A percentile compares a stretch with the other conserved stretches of the same genome.
phyloP scores from a whole-genome alignment of 2,888 invertebrate species.

The Lydus trimaculatus region DNA sequence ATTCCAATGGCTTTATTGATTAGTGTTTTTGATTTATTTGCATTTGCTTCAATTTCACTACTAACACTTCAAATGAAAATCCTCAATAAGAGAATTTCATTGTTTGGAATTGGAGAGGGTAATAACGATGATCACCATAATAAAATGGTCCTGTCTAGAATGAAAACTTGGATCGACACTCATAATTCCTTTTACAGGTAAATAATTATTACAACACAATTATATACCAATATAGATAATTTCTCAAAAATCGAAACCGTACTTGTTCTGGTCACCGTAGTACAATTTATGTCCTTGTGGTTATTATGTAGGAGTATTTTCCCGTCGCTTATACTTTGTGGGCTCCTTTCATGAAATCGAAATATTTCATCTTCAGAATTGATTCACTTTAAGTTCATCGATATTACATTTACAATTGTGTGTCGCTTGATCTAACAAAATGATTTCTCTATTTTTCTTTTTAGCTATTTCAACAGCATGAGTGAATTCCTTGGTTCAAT shows the following conservation, averaged over 20 bases:
- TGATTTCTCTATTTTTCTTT: background rate
- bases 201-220: too few species aligned
- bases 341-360: too few species aligned
- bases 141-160: background rate
- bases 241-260: too few species aligned
- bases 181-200: background rate
- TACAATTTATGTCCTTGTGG: too few species aligned
- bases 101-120: background rate
- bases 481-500: background rate
- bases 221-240: background rate
- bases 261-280: too few species aligned
- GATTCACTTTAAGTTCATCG: too few species aligned
- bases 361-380: too few species aligned
- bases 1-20: background rate
- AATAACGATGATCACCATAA: background rate
- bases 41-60: background rate
- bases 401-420: too few species aligned
- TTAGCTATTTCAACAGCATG: background rate
- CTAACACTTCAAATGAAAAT: background rate
- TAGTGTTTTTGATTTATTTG: background rate
- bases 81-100: background rate
- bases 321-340: too few species aligned
- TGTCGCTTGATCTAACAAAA: too few species aligned
- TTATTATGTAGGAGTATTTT: too few species aligned
- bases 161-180: background rate